Conservation (phyloP, 2,888 invertebrate species). For the Caenorhabditis auriculariae region DNA sequence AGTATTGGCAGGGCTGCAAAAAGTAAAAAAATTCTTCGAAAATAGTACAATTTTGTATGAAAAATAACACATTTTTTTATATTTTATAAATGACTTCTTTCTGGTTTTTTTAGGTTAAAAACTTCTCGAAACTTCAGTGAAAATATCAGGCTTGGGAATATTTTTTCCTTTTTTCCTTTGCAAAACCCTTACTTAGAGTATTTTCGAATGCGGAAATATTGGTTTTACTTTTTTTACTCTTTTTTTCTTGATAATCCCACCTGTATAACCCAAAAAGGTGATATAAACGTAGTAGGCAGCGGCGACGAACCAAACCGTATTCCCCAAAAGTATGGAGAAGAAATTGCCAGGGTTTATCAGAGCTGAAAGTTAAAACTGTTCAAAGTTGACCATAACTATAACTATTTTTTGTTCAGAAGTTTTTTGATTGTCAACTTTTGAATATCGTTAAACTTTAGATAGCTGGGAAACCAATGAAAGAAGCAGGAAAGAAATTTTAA, state of each 20-base stretch:
- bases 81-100: background rate
- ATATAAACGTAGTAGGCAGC: slow-evolving; percentile 91
- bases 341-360: slow-evolving; percentile 78
- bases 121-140: no score
- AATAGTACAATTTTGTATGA: background rate
- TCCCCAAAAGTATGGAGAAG: slow-evolving; percentile 81
- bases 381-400: slow-evolving; percentile 8
- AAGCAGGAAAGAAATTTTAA: no score
- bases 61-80: background rate
- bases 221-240: no score
- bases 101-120: no score
- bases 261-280: slow-evolving; percentile 93
- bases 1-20: slow-evolving; percentile 81
- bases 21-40: background rate
- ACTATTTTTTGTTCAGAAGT: no score
- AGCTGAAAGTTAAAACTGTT: slow-evolving; percentile 70
- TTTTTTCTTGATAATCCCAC: slow-evolving; percentile 68
- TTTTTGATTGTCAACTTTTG: no score
- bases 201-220: no score
- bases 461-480: no score
- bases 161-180: no score
- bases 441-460: no score
- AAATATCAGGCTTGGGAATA: no score
- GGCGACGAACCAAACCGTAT: slow-evolving; percentile 88
- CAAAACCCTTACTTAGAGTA: no score